Evolutionary conservation across 2,797 vertebrate species (phyloP).

Genomic region (Sebastes vulpes): DNA sequence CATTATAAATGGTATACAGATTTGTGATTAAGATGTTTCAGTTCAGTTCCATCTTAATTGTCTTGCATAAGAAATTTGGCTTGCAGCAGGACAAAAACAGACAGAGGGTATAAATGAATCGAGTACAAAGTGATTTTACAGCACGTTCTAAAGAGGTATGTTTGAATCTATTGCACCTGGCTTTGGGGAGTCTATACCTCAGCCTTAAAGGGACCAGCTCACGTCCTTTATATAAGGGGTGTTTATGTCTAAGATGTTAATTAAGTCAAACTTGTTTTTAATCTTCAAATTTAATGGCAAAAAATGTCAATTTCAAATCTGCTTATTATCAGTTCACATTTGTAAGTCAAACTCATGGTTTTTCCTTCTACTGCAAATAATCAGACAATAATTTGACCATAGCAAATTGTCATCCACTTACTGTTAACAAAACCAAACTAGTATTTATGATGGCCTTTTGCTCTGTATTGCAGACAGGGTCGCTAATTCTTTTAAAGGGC

Average conservation of each 20-base stretch:
- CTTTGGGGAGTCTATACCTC: too few species aligned
- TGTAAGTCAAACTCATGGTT: background rate
- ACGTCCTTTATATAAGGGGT: background rate
- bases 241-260: background rate
- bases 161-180: too few species aligned
- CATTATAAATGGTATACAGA: background rate
- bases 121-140: background rate
- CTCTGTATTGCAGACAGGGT: background rate
- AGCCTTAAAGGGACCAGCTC: background rate
- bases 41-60: background rate
- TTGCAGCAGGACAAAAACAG: background rate
- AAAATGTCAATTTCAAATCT: background rate
- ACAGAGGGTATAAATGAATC: background rate
- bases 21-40: background rate
- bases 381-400: background rate
- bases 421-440: background rate
- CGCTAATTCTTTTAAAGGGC: slow-evolving; percentile 24
- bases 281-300: background rate
- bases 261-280: background rate
- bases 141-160: too few species aligned
- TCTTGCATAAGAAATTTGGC: background rate
- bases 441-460: slow-evolving; percentile 24
- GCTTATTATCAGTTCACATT: background rate
- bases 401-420: background rate
- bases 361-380: background rate